Evolutionary conservation across 2,797 vertebrate genomes (phyloP).

Genomic region (Luscinia luscinia): DNA sequence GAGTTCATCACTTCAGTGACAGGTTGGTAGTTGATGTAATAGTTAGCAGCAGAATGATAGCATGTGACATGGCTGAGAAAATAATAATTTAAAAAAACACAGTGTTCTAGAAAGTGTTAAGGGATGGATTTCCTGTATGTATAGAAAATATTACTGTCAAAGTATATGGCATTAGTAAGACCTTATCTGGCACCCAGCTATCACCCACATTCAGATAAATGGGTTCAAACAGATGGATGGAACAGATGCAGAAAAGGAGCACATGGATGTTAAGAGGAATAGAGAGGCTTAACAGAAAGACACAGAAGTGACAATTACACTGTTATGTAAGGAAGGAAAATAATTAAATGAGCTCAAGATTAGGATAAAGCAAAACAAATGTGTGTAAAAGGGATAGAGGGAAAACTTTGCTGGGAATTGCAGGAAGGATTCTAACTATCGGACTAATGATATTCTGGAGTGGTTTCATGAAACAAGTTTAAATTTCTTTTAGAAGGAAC

Average conservation of each 20-base stretch:
- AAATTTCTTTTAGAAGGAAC: neutral
- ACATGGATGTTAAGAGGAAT: neutral
- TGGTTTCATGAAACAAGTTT: neutral
- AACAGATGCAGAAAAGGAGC: conserved; percentile 14
- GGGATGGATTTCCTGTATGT: neutral
- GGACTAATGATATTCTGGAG: neutral
- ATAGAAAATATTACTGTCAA: neutral
- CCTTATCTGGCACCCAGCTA: neutral
- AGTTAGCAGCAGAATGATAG: neutral
- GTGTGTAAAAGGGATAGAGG: neutral
- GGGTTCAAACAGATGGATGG: neutral
- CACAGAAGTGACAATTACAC: neutral
- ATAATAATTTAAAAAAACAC: neutral
- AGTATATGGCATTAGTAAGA: neutral
- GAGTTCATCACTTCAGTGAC: neutral
- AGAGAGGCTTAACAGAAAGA: neutral
- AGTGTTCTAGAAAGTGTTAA: neutral
- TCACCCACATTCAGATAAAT: neutral
- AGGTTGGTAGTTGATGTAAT: neutral
- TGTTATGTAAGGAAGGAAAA: neutral
- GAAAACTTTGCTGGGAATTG: neutral
- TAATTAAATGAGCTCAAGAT: neutral
- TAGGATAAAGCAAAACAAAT: neutral
- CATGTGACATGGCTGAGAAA: neutral
- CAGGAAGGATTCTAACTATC: neutral